These are phyloP conservation scores for Falco cherrug DNA, from an alignment of 2,797 vertebrate species.

Conservation along the genomic window DNA sequence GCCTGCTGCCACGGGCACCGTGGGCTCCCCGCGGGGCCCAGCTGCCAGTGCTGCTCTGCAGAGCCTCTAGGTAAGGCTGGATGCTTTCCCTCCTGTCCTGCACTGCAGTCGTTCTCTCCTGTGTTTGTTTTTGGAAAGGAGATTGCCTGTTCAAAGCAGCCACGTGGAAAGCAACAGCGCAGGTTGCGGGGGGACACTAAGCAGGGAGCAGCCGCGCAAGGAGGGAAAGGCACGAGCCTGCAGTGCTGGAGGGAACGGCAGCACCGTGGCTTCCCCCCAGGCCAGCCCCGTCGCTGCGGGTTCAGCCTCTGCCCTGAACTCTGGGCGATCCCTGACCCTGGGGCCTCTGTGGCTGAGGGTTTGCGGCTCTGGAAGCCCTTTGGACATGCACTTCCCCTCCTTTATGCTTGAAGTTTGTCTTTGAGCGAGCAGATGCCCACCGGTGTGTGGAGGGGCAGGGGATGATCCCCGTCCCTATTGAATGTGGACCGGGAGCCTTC, in stretches of 20 bases:
- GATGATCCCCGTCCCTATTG: background rate
- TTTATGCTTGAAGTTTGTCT: background rate
- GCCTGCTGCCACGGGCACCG: background rate
- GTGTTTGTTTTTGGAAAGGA: background rate
- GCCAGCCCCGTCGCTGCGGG: background rate
- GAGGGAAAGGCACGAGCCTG: background rate
- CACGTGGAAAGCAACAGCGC: accelerated
- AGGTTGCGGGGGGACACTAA: accelerated
- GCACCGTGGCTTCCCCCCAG: accelerated
- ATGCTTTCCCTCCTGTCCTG: background rate
- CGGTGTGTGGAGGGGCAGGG: background rate
- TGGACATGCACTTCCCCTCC: background rate
- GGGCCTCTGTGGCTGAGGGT: background rate
- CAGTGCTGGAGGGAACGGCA: accelerated
- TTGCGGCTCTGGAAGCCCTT: background rate
- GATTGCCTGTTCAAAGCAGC: background rate
- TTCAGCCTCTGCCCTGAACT: background rate
- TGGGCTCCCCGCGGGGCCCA: accelerated
- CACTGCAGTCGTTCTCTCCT: background rate
- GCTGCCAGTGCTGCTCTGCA: accelerated
- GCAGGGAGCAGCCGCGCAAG: accelerated
- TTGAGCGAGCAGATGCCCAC: accelerated
- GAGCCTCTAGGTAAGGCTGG: background rate
- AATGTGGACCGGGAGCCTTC: background rate
- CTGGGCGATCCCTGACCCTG: background rate